Base-by-base conservation (phyloP, 2,113 vertebrate species). In the Pogonocichla stellata region DNA sequence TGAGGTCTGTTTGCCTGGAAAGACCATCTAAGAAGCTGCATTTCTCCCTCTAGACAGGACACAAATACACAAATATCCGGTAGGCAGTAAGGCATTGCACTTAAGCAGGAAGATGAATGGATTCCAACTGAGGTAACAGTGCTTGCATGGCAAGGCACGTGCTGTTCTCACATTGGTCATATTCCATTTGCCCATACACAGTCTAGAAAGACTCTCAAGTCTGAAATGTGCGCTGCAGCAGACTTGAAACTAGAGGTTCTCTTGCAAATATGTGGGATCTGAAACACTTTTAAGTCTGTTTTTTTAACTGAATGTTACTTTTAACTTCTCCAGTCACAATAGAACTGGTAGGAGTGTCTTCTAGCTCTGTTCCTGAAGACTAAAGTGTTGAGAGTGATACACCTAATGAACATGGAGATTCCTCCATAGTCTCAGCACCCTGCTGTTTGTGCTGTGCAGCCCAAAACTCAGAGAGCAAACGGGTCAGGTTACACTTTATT, bases 1-100 rank as follows among this genome's bases (percentile, higher is more conserved):
- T 11, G 99, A 99, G 98, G 99, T 99, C 66, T 98, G 97, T 80
- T 90, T 79, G 36, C 48, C 34, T 66, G 57, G 54, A 57, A 78
- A 61, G 38, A 83, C 20, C 1, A 2, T 64, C 47, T 56, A 29
- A 66, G 51, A 66, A 58, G 34, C 57, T 93, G 34, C 34, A 73
- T 72, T 85, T 51, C 61, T 67, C 10, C 75, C 56, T 86, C 53
- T 86, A 94, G 56, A 31, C 42, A 80, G 82, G 29, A 50, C 15
- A 72, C 12, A 66, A 8, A 12, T 25, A 74, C 23, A 56, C 61
- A 90, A 89, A 56, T 86, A 78, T 42, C 62, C 0, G 0, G 33
- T 87, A 91, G 81, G 65, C 33, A 94, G 71, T 72, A 72, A 88
- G 70, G 61, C 69, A 50, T 79, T 91, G 69, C 26, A 56, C 36